Base-by-base conservation (phyloP, 2,888 invertebrate genomes). In the Platypus cylindrus region DNA sequence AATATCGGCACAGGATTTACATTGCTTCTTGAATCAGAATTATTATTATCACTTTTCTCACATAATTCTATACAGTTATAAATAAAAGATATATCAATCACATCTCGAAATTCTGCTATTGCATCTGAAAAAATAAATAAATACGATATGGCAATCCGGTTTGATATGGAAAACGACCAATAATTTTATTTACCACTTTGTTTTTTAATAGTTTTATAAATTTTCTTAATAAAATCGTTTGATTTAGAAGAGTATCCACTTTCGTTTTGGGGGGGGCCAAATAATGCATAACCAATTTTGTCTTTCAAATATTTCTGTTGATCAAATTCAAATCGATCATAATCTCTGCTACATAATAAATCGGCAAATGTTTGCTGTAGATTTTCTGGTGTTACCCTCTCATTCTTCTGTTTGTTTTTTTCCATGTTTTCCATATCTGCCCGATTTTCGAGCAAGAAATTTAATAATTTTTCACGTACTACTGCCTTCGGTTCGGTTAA, bases 291-390 rank as follows among this genome's bases (percentile, higher is more conserved):
- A 16, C 66, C 70, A 38, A 73, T 63, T 56, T 73, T 73, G 46
- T 66, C 60, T 26, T 68, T 54, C 29, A 73, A 55, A 43, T 63
- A 58, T 40, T 65, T 63, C 40, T 68, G 62, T 41, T 70, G 64
- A 32, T 56, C 49, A 46, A 54, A 58, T 45, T 70, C 66, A 54
- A 71, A 72, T 43, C 67, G 66, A 55, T 53, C 67, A 57, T 51
- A 59, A 53, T 71, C 71, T 46, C 68, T 64, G 40, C 72, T 67
- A 2, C 67, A 66, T 28, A 73, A 54, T 48, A 66, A 65, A 53
- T 73, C 70, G 50, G 62, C 69, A 59, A 71, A 71, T 38, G 68
- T 61, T 47, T 70, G 69, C 45, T 73, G 73, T 50, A 69, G 56
- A 32, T 49, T 45, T 30, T 36, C 34, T 2, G 56, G n/a, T n/a